Evolutionary conservation across 2,888 invertebrate genomes (phyloP).

Genomic region (Deilephila porcellus): DNA sequence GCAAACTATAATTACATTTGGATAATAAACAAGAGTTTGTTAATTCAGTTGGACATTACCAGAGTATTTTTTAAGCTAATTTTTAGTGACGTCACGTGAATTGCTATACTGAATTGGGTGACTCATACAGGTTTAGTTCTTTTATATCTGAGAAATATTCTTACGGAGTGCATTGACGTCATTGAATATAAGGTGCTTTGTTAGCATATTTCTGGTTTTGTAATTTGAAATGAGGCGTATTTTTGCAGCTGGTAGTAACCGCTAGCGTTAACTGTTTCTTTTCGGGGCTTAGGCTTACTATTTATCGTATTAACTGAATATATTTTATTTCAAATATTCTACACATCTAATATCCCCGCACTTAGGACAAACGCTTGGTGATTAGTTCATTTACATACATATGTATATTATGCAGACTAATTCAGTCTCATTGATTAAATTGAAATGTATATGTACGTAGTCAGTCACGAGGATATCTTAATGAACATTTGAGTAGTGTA

Average conservation of each 20-base stretch:
- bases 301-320: slow-evolving; percentile 34
- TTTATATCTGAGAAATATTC: slow-evolving; percentile 46
- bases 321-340: slow-evolving; percentile 41
- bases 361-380: background rate
- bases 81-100: background rate
- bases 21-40: background rate
- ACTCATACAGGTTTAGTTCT: background rate
- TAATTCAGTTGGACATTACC: background rate
- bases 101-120: background rate
- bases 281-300: slow-evolving; percentile 40
- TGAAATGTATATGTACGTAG: too few relatives aligned
- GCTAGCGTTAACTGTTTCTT: slow-evolving; percentile 48
- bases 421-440: too few relatives aligned
- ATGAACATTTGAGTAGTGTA: too few relatives aligned
- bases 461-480: too few relatives aligned
- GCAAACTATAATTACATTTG: too few relatives aligned
- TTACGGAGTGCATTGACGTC: slow-evolving; percentile 58
- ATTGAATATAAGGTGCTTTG: slow-evolving; percentile 57
- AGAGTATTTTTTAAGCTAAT: background rate
- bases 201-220: slow-evolving; percentile 54
- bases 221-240: slow-evolving; percentile 51
- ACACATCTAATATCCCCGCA: slow-evolving; percentile 3
- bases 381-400: background rate
- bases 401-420: too few relatives aligned
- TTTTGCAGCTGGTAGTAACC: slow-evolving; percentile 57